Percentiles rank a stretch among this genome's conserved stretches.
phyloP scores from a whole-genome alignment of 35 echinoderm and acorn worm genomes.

The Lytechinus variegatus region DNA sequence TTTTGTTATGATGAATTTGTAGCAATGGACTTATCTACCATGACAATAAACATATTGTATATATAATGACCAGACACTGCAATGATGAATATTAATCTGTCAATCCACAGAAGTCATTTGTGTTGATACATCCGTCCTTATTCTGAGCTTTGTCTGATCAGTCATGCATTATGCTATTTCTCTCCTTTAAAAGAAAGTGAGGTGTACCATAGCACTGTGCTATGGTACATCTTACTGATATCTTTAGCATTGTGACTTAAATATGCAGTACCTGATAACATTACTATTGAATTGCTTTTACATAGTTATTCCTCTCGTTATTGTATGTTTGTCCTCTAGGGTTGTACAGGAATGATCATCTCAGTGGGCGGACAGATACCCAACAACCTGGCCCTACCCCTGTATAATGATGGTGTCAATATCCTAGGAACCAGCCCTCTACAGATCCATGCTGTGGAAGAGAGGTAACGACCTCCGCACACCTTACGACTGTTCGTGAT shows the following conservation, averaged over 20 bases:
- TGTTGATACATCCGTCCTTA: slow-evolving; percentile 1
- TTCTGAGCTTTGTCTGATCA: not conserved
- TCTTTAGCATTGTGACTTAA: too few species aligned
- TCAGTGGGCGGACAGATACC: slow-evolving; percentile 97
- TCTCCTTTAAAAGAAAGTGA: not conserved
- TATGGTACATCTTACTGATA: not conserved
- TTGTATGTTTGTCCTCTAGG: slow-evolving; percentile 42
- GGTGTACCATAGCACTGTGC: too few species aligned
- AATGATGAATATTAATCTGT: not conserved
- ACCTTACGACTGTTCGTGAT: too few species aligned
- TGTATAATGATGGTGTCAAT: slow-evolving; percentile 85
- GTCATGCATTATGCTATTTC: not conserved
- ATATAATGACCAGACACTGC: not conserved
- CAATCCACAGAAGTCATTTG: not conserved
- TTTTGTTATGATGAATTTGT: too few species aligned
- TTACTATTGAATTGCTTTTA: too few species aligned
- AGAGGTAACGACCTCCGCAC: too few species aligned
- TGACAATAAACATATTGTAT: not conserved
- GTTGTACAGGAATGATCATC: slow-evolving; percentile 75
- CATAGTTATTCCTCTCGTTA: too few species aligned
- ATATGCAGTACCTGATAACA: too few species aligned
- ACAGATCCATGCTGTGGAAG: slow-evolving; percentile 92
- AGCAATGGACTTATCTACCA: not conserved
- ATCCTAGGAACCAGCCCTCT: slow-evolving; percentile 91
- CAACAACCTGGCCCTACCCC: slow-evolving; percentile 86